phyloP scores from a whole-genome alignment of 2,888 invertebrate genomes.

The Cistogaster globosa region DNA sequence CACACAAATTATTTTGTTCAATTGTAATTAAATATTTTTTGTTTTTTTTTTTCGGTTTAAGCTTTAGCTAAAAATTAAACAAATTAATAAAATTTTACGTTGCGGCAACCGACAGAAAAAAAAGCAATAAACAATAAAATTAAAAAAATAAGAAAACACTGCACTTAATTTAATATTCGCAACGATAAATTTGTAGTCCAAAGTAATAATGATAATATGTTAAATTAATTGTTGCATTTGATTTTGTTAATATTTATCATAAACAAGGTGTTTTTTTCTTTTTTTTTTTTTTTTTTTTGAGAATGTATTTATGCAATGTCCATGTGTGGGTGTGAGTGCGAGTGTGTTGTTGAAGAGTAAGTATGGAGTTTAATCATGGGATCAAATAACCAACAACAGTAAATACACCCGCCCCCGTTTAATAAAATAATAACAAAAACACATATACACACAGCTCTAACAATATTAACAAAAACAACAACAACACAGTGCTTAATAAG shows the following conservation, averaged over 20 bases:
- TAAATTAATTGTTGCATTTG: neutral
- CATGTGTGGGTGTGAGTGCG: neutral
- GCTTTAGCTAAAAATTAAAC: slow-evolving; percentile 8
- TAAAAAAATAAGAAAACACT: neutral
- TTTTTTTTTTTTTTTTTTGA: neutral
- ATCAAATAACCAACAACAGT: slow-evolving; percentile 50
- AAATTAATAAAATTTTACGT: neutral
- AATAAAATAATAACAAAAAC: slow-evolving; percentile 15
- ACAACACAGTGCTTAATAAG: slow-evolving; percentile 59
- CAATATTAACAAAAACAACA: slow-evolving; percentile 49
- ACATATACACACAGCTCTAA: slow-evolving; percentile 12
- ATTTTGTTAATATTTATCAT: slow-evolving; percentile 41
- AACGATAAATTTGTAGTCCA: neutral
- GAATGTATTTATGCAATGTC: neutral
- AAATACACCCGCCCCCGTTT: slow-evolving; percentile 41
- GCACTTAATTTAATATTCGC: neutral
- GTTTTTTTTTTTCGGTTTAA: neutral
- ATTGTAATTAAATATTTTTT: neutral
- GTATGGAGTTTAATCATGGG: slow-evolving; percentile 54
- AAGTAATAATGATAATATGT: neutral
- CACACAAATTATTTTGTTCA: slow-evolving; percentile 35
- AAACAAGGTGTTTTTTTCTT: neutral
- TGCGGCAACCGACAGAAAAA: neutral
- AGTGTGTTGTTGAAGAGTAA: slow-evolving; percentile 6
- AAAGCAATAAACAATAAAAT: neutral